A percentile compares a stretch with the other conserved stretches of the same genome.
Conservation (phyloP, 2,888 invertebrate genomes). For the Spicauda simplicius region DNA sequence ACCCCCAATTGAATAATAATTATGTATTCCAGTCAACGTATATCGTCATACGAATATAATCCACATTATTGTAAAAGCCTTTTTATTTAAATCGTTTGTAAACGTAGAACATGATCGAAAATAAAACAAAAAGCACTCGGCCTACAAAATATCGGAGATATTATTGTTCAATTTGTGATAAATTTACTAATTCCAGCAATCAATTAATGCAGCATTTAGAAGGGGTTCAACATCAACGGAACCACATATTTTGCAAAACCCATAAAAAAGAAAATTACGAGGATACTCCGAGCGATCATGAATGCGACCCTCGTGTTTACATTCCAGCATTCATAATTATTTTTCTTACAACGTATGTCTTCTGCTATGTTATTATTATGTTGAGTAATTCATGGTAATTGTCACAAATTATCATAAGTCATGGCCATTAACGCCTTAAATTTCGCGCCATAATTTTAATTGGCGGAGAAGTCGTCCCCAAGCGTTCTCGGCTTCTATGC, state of each 20-base stretch:
- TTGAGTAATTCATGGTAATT: conserved; percentile 61
- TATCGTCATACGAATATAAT: neutral
- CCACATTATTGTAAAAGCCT: neutral
- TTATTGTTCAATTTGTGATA: conserved; percentile 66
- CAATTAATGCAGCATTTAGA: conserved; percentile 76
- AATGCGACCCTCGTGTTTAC: conserved; percentile 60
- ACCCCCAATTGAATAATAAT: no score
- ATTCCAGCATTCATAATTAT: conserved; percentile 61
- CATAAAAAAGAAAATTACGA: conserved; percentile 46
- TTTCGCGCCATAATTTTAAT: conserved; percentile 85
- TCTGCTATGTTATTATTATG: conserved; percentile 61
- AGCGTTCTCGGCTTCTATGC: conserved; percentile 86
- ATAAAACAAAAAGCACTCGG: conserved; percentile 43
- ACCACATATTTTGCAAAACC: conserved; percentile 54
- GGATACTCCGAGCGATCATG: conserved; percentile 49
- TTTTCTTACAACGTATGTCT: conserved; percentile 63
- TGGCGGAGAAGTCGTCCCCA: conserved; percentile 84
- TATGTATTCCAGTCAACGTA: no score
- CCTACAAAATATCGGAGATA: conserved; percentile 58
- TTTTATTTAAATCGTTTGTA: no score
- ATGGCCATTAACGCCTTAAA: conserved; percentile 72
- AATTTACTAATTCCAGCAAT: conserved; percentile 72
- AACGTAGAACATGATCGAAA: conserved; percentile 28
- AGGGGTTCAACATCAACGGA: conserved; percentile 71
- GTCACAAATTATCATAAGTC: conserved; percentile 45